Evolutionary conservation across 2,888 invertebrate genomes (phyloP).

Genomic region (Amphipyra tragopoginis): DNA sequence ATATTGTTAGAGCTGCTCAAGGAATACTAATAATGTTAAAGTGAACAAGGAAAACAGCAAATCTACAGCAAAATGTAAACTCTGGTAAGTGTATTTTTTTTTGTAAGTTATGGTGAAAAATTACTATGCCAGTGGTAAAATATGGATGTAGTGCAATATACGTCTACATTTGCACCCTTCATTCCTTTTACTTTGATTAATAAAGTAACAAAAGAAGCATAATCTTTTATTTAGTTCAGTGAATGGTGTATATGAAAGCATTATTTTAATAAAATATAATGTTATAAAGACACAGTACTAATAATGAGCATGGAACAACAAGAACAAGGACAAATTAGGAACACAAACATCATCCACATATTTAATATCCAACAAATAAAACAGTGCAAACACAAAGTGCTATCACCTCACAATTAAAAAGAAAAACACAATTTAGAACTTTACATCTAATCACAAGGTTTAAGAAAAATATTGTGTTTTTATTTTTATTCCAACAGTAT

Average conservation of each 20-base stretch:
- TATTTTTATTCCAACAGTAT: slow-evolving; percentile 69
- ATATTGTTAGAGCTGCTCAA: no score
- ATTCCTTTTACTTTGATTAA: no score
- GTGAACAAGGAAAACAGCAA: slow-evolving; percentile 10
- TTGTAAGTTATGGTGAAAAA: no score
- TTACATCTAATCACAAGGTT: not conserved
- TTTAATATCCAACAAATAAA: slow-evolving; percentile 3
- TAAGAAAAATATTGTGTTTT: slow-evolving; percentile 50
- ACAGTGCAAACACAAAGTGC: slow-evolving; percentile 64
- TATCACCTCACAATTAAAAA: slow-evolving; percentile 65
- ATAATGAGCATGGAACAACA: not conserved
- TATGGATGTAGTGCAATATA: no score
- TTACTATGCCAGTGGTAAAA: no score
- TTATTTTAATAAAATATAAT: not conserved
- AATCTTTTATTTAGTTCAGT: not conserved
- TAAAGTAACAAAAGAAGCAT: no score
- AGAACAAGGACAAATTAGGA: slow-evolving; percentile 1
- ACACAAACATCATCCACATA: not conserved
- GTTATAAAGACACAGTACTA: not conserved
- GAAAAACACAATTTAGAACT: slow-evolving; percentile 54
- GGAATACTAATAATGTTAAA: slow-evolving; percentile 27
- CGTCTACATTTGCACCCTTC: no score
- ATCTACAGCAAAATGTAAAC: not conserved
- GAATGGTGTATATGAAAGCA: not conserved
- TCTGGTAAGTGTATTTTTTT: no score